Conservation (phyloP, 2,888 invertebrate genomes). For the Panopea generosa region DNA sequence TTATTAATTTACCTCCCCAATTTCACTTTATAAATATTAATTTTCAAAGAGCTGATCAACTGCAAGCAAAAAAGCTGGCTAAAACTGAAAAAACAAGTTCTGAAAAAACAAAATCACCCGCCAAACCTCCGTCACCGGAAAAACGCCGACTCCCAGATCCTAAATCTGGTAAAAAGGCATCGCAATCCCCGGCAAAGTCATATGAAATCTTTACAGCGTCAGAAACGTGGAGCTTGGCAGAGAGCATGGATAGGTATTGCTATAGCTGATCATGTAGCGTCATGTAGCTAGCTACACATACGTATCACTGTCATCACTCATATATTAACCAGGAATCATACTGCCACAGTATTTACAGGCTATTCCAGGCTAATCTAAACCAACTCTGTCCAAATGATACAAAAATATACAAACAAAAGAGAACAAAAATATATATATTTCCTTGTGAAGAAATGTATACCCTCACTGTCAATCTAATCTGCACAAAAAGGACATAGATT, state of each 20-base stretch:
- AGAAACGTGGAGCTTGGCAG: conserved; percentile 60
- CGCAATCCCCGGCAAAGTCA: conserved; percentile 48
- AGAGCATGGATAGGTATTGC: conserved; percentile 63
- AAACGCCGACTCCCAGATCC: conserved; percentile 47
- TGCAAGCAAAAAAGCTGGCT: conserved; percentile 9
- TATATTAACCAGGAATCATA: too few species aligned
- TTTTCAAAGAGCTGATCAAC: conserved; percentile 28
- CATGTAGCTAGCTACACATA: background rate
- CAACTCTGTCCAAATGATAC: too few species aligned
- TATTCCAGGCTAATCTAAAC: too few species aligned
- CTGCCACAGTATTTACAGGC: too few species aligned
- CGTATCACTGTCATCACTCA: background rate
- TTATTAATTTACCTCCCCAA: too few species aligned
- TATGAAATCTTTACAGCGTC: conserved; percentile 59
- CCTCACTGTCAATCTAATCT: too few species aligned
- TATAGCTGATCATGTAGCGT: background rate
- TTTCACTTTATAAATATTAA: background rate
- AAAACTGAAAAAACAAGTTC: conserved; percentile 6
- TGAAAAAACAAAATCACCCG: background rate
- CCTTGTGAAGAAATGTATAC: too few species aligned
- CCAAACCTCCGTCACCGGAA: conserved; percentile 19
- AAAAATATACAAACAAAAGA: too few species aligned
- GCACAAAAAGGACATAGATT: too few species aligned
- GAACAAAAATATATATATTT: too few species aligned
- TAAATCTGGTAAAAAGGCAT: conserved; percentile 7